phyloP scores from a whole-genome alignment of 2,888 invertebrate species.

The Drosophila eohydei region DNA sequence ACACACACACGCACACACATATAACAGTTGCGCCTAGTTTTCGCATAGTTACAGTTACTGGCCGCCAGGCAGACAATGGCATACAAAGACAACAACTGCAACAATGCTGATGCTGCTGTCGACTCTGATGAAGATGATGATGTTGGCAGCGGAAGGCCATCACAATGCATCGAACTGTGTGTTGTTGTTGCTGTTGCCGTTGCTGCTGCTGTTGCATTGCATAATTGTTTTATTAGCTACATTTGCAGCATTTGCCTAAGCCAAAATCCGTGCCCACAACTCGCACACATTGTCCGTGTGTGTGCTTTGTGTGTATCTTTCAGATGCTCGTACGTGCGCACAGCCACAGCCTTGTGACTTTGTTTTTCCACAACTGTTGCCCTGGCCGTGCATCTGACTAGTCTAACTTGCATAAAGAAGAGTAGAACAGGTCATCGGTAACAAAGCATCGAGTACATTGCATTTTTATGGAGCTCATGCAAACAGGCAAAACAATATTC shows the following conservation, averaged over 20 bases:
- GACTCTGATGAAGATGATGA: constrained; percentile 47
- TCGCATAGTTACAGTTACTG: constrained; percentile 71
- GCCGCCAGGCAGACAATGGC: constrained; percentile 72
- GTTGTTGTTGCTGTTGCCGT: constrained; percentile 21
- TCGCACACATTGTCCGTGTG: constrained; percentile 14
- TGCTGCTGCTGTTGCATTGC: constrained; percentile 48
- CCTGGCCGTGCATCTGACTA: background rate
- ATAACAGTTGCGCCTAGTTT: constrained; percentile 61
- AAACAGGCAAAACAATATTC: constrained; percentile 32
- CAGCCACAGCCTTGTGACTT: constrained; percentile 42
- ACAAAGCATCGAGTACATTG: constrained; percentile 36
- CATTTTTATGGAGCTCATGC: constrained; percentile 35
- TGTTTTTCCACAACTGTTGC: constrained; percentile 48
- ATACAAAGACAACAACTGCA: constrained; percentile 55
- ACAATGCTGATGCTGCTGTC: constrained; percentile 57
- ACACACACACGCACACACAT: constrained; percentile 3
- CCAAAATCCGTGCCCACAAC: constrained; percentile 59
- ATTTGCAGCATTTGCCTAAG: constrained; percentile 73
- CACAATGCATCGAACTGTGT: constrained; percentile 20
- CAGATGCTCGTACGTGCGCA: constrained; percentile 61
- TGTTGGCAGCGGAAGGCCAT: constrained; percentile 33
- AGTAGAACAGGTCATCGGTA: constrained; percentile 50
- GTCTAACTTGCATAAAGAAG: constrained; percentile 36
- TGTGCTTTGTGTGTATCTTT: constrained; percentile 60
- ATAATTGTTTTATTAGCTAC: constrained; percentile 76